Percentiles rank a stretch among this genome's conserved stretches.
Conservation (phyloP, 1,140 invertebrate species). For the Heliconius hermathena region DNA sequence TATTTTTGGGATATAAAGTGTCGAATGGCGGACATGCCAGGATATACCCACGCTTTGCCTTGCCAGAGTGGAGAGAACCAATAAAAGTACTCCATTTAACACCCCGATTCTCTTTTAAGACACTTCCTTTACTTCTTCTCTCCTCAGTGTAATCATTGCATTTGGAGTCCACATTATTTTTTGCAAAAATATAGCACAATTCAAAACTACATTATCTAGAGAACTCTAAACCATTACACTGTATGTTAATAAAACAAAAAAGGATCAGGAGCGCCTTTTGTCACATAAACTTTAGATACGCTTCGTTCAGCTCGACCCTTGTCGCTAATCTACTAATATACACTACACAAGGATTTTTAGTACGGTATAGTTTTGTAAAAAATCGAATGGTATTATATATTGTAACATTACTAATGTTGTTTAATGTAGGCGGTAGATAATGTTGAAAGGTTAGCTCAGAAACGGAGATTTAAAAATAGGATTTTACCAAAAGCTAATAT, state of each 20-base stretch:
- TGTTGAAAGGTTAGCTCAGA: not conserved
- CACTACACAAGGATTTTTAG: constrained; percentile 4
- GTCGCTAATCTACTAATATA: constrained; percentile 8
- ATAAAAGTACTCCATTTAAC: no score
- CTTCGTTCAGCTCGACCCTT: not conserved
- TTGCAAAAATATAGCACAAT: not conserved
- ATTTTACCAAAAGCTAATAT: no score
- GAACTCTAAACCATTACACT: not conserved
- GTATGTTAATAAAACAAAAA: constrained; percentile 1
- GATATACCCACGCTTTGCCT: no score
- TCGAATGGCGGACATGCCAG: no score
- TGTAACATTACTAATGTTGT: not conserved
- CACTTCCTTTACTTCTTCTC: no score
- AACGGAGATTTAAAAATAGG: no score
- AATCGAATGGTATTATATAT: not conserved
- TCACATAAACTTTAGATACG: constrained; percentile 12
- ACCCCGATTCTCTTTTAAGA: no score
- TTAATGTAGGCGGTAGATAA: not conserved
- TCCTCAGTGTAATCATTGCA: no score
- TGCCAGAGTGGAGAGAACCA: no score
- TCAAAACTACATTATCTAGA: not conserved
- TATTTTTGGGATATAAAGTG: no score
- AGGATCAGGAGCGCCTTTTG: not conserved
- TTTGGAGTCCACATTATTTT: no score
- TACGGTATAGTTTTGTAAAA: not conserved